phyloP scores from a whole-genome alignment of 37 sponge, comb jelly and placozoan genomes.

The Geodia barretti region DNA sequence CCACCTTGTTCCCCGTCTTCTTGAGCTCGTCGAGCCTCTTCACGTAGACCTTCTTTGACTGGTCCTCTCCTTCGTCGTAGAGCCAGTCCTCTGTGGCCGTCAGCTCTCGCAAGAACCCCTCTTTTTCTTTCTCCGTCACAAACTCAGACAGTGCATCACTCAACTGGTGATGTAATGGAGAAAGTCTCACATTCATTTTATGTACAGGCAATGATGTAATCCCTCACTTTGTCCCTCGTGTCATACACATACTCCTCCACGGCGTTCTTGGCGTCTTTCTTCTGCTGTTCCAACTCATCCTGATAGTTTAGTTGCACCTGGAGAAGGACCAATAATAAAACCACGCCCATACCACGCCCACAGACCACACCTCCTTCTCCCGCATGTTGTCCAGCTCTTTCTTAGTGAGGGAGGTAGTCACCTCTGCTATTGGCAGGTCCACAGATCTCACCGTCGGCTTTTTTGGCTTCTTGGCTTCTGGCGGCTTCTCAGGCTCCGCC shows the following conservation, averaged over 20 bases:
- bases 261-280: conserved; percentile 84
- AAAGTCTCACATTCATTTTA: not conserved
- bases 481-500: conserved; percentile 22
- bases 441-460: conserved; percentile 69
- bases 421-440: conserved; percentile 54
- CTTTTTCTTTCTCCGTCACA: conserved; percentile 67
- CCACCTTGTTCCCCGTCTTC: conserved; percentile 79
- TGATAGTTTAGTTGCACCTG: conserved; percentile 73
- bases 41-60: conserved; percentile 83
- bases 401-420: conserved; percentile 55
- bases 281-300: conserved; percentile 79
- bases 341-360: no score
- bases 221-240: conserved; percentile 83
- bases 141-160: conserved; percentile 52
- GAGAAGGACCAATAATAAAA: not conserved
- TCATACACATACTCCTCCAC: conserved; percentile 98
- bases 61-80: conserved; percentile 97
- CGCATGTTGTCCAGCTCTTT: conserved; percentile 40
- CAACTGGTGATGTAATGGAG: not conserved
- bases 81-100: conserved; percentile 93
- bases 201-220: not conserved
- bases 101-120: conserved; percentile 22
- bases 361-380: conserved; percentile 85
- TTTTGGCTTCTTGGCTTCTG: conserved; percentile 62
- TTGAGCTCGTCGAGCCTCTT: conserved; percentile 73